Evolutionary conservation across 2,797 vertebrate genomes (phyloP), one percentile per base, ranked within the genome.

Genomic region (Melopsittacus undulatus): DNA sequence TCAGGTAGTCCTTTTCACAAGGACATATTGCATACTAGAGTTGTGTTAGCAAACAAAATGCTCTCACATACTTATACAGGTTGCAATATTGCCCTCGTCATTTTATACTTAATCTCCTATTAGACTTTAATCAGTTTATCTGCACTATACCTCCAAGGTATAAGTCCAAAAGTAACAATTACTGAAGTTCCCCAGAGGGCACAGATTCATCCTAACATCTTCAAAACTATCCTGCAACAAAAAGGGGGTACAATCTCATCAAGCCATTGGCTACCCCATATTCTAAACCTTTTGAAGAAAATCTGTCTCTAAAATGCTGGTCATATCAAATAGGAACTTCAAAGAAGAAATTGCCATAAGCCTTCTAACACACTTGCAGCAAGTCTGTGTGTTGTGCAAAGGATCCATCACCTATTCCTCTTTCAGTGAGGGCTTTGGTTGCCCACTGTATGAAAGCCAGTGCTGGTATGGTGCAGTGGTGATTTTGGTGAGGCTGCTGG

Each of bases 391-490:
- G 22, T 77, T 10, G 40, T 40, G 43, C 38, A 69, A 36, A 72
- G 36, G 46, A 6, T 72, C 6, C 5, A 3, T 24, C 38, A n/a
- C 21, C 18, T 49, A 17, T n/a, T 57, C 48, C 2, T 38, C 61
- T 40, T 62, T 18, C 59, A 40, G 18, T 62, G 61, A 14, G 23
- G 34, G 9, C 18, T 62, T 62, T 62, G 26, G 38, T 38, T 30
- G 26, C 61, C 19, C 38, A 21, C 17, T 3, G 3, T 62, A 57
- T 15, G 36, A 42, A 63, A 62, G 46, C 26, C 59, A 49, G 26
- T 2, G 2, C 45, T 49, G 52, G 21, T 54, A 27, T 0, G 0
- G 27, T 36, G 21, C 32, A 13, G 46, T 3, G 0, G 8, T 73
- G 36, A 38, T 34, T 57, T n/a, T 30, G 43, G n/a, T 45, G 77